These are phyloP conservation scores for Pampus argenteus DNA, from an alignment of 2,797 vertebrate species.

Conservation along the genomic window DNA sequence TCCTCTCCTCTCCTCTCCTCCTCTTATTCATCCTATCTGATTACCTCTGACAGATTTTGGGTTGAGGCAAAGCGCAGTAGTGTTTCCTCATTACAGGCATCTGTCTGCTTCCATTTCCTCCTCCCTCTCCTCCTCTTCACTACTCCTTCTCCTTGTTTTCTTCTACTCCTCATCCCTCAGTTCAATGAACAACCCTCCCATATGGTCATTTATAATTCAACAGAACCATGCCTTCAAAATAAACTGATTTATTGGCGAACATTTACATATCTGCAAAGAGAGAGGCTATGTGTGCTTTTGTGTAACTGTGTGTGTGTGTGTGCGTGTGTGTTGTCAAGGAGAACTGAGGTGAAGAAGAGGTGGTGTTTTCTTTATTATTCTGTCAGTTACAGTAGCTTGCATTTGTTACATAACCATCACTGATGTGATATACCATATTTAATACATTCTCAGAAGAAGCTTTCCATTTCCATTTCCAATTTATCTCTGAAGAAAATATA, in stretches of 20 bases:
- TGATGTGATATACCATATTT: not conserved
- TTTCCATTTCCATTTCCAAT: not conserved
- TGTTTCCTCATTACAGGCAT: conserved; percentile 79
- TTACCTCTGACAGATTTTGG: conserved; percentile 75
- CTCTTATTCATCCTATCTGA: conserved; percentile 47
- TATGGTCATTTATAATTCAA: conserved; percentile 86
- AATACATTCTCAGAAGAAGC: not conserved
- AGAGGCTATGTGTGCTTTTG: conserved; percentile 2
- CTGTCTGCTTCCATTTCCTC: conserved; percentile 75
- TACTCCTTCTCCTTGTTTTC: conserved; percentile 32
- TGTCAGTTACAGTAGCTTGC: not conserved
- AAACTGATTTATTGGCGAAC: conserved; percentile 72
- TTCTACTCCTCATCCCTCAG: conserved; percentile 40
- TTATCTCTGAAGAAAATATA: not conserved
- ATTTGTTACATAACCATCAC: too few relatives aligned
- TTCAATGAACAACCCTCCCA: conserved; percentile 69
- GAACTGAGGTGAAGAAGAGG: not conserved
- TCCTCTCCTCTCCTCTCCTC: conserved; percentile 29
- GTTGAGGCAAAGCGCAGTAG: conserved; percentile 61
- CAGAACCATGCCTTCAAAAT: conserved; percentile 75
- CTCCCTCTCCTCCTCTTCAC: conserved; percentile 29
- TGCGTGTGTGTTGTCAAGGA: not conserved
- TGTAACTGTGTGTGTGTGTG: not conserved
- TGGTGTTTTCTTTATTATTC: not conserved
- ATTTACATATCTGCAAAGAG: conserved; percentile 69